Evolutionary conservation across 2,888 invertebrate genomes (phyloP), one percentile per base, ranked within the genome.

Genomic region (Caenorhabditis japonica): DNA sequence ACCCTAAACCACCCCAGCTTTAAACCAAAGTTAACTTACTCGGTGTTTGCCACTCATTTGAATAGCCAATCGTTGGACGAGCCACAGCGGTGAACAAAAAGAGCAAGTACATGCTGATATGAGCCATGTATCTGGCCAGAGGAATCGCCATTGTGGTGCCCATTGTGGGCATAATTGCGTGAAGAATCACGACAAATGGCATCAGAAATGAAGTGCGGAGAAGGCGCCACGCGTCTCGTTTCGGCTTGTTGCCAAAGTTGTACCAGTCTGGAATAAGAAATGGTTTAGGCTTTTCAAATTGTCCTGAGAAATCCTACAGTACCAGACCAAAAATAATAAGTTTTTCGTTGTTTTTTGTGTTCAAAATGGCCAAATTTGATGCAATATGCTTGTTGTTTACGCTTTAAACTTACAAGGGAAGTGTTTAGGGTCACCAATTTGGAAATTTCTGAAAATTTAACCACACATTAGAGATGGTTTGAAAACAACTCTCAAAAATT

Each of bases 81-180:
- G n/a, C 38, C 12, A 56, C 43, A 46, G 75, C 38, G 19, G 52
- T 19, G 23, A 52, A 8, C 15, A 76, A 30, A 36, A 80, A 75
- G 8, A 70, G 7, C 4, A 58, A 0, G 41, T 78, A 81, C 25
- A 68, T 43, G 5, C 72, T 15, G n/a, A 60, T 8, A 51, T 78
- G 72, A 38, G 64, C 56, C 3, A 77, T 47, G 64, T 62, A 80
- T 69, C 81, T 47, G 7, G 80, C 81, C 2, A 79, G 30, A 5
- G 83, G 83, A 23, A 80, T 66, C 12, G 34, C n/a, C 55, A 73
- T 60, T 12, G 66, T 66, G 0, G 46, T 39, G 5, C 38, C 51
- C 7, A 23, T 4, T 7, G 17, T 21, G 10, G 55, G 55, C 2
- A 38, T 4, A 15, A 51, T 0, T 1, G 27, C 12, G 34, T 66